phyloP scores from a whole-genome alignment of 2,888 invertebrate genomes.

The Acanthopleura granulata region DNA sequence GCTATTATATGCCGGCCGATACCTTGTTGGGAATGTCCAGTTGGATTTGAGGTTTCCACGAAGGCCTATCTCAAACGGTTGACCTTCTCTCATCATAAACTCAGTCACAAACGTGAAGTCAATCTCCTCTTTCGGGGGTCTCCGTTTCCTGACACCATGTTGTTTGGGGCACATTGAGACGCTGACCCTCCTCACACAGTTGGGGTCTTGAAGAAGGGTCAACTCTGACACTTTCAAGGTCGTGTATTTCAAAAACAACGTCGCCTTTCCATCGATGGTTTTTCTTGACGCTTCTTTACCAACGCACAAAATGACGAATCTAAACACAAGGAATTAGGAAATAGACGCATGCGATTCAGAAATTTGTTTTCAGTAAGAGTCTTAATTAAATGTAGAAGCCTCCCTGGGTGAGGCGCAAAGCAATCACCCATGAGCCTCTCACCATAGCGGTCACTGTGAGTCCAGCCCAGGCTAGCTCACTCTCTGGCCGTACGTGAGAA shows the following conservation, averaged over 20 bases:
- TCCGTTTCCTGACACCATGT: not conserved
- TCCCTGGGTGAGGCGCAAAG: too few species aligned
- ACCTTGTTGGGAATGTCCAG: not conserved
- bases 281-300: not conserved
- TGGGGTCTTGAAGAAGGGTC: not conserved
- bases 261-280: not conserved
- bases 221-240: not conserved
- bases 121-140: not conserved
- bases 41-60: not conserved
- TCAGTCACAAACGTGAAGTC: not conserved
- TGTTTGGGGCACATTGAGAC: slow-evolving; percentile 1
- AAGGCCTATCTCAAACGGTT: not conserved
- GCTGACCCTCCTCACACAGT: not conserved
- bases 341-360: too few species aligned
- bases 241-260: not conserved
- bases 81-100: not conserved
- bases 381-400: too few species aligned
- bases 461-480: too few species aligned
- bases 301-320: not conserved
- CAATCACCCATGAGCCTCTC: too few species aligned
- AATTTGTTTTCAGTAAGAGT: too few species aligned
- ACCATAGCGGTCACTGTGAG: too few species aligned
- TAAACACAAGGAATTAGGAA: not conserved
- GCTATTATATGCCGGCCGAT: too few species aligned
- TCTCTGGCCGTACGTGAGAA: too few species aligned